Evolutionary conservation across 2,888 invertebrate genomes (phyloP), one percentile per base, ranked within the genome.

Genomic region (Drosophila prostipennis): DNA sequence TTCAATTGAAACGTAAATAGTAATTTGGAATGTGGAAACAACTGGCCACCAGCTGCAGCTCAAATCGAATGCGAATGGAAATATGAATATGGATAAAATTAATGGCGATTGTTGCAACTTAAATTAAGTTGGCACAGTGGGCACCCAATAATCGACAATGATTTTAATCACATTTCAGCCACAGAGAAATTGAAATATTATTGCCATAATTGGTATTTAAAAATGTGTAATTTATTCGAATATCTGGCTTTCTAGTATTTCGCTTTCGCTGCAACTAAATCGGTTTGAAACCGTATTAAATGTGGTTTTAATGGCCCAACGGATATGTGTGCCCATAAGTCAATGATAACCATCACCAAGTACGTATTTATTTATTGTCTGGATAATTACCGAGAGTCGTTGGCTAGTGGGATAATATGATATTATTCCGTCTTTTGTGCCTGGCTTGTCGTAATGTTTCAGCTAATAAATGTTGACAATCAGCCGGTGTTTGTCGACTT

Each of bases 1-100:
- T 77, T 79, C 72, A 88, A 82, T 86, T 77, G 78, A 79, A 82
- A 79, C 74, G 74, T 73, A 77, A 82, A 88, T 88, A 83, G 74
- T 57, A 55, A 82, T 59, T 68, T 61, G 54, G 34, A 55, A 74
- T 72, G 72, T 64, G 67, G 37, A 53, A 59, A 46, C 54, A 59
- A 46, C 54, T 55, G 78, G 43, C 3, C 45, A 40, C 68, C 69
- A 71, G 49, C 67, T 56, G 69, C 70, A 68, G 29, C 42, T 37
- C 45, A 53, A 74, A 45, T 49, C 55, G 37, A 51, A 57, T 56
- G 63, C 46, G 54, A 72, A 72, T 71, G 29, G 42, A 49, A 72
- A 72, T 72, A 64, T 52, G 42, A 72, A 71, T 72, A 63, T 51
- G 65, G 64, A 73, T 72, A 63, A 43, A 64, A 63, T 65, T 54